These are phyloP conservation scores for Gandaritis pyraliata DNA, from an alignment of 2,888 invertebrate species.

Conservation along the genomic window DNA sequence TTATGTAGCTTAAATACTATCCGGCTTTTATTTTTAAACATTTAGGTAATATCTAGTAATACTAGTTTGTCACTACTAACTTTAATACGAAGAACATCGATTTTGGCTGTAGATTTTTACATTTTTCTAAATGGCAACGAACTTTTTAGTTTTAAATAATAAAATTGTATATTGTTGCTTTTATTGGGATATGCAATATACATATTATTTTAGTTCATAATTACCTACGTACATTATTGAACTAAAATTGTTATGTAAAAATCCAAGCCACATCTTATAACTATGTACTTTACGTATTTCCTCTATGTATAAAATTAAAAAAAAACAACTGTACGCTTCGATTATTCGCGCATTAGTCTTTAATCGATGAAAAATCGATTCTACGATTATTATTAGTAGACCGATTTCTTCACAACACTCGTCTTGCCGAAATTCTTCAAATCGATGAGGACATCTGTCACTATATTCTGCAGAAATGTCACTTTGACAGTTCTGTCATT, in stretches of 20 bases:
- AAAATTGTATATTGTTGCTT: too few species aligned
- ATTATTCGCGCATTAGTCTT: slow-evolving; percentile 63
- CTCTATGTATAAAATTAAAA: slow-evolving; percentile 77
- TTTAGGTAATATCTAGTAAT: slow-evolving; percentile 37
- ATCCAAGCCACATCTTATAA: slow-evolving; percentile 53
- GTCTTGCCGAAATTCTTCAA: slow-evolving; percentile 11
- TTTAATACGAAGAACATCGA: slow-evolving; percentile 32
- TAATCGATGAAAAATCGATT: slow-evolving; percentile 41
- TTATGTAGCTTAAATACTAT: slow-evolving; percentile 13
- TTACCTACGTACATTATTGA: background rate
- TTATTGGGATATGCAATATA: too few species aligned
- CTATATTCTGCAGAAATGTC: slow-evolving; percentile 10
- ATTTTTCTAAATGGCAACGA: slow-evolving; percentile 9
- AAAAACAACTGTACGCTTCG: slow-evolving; percentile 76
- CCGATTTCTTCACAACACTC: slow-evolving; percentile 17
- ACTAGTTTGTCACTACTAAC: slow-evolving; percentile 37
- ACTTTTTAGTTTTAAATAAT: background rate
- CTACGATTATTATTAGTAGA: slow-evolving; percentile 8
- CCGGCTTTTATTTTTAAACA: slow-evolving; percentile 17
- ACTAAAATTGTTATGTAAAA: slow-evolving; percentile 39
- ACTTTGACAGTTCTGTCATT: slow-evolving; percentile 16
- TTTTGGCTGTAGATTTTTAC: slow-evolving; percentile 38
- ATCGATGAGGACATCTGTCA: slow-evolving; percentile 6
- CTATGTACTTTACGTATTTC: slow-evolving; percentile 71
- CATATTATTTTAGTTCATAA: too few species aligned